phyloP scores from a whole-genome alignment of 2,113 vertebrate genomes.

The Pelobates fuscus region DNA sequence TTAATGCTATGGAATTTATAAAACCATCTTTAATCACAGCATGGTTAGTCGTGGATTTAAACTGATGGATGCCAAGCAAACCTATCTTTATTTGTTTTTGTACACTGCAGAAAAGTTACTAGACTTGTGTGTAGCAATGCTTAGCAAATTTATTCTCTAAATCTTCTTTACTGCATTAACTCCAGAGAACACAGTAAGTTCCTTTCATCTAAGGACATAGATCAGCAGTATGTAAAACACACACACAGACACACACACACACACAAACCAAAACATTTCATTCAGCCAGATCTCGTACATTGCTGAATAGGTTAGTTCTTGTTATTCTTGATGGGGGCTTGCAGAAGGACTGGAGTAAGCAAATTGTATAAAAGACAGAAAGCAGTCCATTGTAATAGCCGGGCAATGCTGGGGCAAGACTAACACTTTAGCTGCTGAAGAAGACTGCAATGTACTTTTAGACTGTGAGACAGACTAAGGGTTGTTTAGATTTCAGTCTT shows the following conservation, averaged over 20 bases:
- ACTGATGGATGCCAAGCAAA: too few species aligned
- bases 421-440: not conserved
- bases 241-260: not conserved
- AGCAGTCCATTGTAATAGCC: not conserved
- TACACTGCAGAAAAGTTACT: constrained; percentile 43
- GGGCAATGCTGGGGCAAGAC: not conserved
- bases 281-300: constrained; percentile 35
- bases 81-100: not conserved
- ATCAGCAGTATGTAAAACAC: constrained; percentile 13
- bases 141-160: not conserved
- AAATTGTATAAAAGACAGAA: constrained; percentile 46
- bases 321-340: constrained; percentile 27
- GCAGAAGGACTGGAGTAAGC: constrained; percentile 40
- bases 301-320: constrained; percentile 29
- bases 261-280: constrained; percentile 1
- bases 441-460: not conserved
- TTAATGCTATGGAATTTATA: too few species aligned
- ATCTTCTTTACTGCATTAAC: not conserved
- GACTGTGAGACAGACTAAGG: too few species aligned
- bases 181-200: not conserved
- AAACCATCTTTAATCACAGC: too few species aligned
- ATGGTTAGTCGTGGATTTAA: too few species aligned
- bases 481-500: too few species aligned
- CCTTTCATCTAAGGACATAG: not conserved
- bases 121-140: constrained; percentile 23